phyloP scores from a whole-genome alignment of 1,140 invertebrate genomes.

The Lanistes nyassanus region DNA sequence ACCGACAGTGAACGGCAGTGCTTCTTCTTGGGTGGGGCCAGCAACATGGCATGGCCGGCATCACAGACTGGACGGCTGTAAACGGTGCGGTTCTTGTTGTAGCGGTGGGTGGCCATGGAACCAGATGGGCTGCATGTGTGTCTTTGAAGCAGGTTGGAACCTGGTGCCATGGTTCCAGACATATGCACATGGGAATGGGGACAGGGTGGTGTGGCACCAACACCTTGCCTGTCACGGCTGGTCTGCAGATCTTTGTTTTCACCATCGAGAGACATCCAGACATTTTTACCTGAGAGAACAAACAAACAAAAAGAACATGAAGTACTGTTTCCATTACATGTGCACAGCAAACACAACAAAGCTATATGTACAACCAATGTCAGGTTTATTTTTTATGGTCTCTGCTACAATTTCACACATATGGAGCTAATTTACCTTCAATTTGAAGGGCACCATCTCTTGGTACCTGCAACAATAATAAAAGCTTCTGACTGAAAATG shows the following conservation, averaged over 20 bases:
- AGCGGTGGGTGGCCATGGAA: not conserved
- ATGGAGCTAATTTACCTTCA: constrained; percentile 9
- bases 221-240: not conserved
- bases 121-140: too few species aligned
- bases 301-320: not conserved
- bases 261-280: constrained; percentile 18
- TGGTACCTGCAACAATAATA: constrained; percentile 22
- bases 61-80: constrained; percentile 35
- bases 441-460: constrained; percentile 22
- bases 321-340: not conserved
- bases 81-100: constrained; percentile 1
- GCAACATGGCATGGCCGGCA: constrained; percentile 28
- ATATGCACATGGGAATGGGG: not conserved
- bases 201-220: not conserved
- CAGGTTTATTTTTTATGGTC: constrained; percentile 5
- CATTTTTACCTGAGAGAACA: constrained; percentile 10
- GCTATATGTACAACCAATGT: not conserved
- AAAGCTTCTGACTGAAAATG: not conserved
- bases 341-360: not conserved
- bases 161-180: too few species aligned
- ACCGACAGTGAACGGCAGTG: constrained; percentile 57
- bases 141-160: too few species aligned
- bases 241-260: constrained; percentile 14
- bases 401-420: not conserved
- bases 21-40: constrained; percentile 57